Evolutionary conservation across 2,113 vertebrate species (phyloP).

Genomic region (Rhinoderma darwinii): DNA sequence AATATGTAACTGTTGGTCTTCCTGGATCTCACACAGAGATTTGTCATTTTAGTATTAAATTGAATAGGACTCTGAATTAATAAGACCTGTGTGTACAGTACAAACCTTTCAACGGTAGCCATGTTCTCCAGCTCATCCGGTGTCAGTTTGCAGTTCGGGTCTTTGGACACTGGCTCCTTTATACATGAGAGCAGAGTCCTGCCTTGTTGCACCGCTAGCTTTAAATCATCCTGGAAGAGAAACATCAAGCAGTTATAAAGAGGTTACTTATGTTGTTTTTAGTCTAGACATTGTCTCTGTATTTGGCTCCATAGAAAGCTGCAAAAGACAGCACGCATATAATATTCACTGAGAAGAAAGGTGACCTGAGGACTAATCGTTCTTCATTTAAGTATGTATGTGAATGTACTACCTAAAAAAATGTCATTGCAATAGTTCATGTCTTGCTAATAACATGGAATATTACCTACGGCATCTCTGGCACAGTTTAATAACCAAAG

Average conservation of each 20-base stretch:
- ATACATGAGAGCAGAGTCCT: slow-evolving; percentile 85
- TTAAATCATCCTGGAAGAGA: slow-evolving; percentile 82
- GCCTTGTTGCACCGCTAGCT: slow-evolving; percentile 86
- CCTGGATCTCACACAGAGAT: slow-evolving; percentile 20
- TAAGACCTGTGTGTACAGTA: slow-evolving; percentile 33
- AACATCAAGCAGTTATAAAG: slow-evolving; percentile 14
- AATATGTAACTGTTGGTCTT: slow-evolving; percentile 8
- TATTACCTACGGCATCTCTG: no score
- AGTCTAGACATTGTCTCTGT: not conserved
- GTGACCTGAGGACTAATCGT: not conserved
- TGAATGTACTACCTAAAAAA: not conserved
- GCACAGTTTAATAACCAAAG: not conserved
- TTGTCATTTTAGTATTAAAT: slow-evolving; percentile 28
- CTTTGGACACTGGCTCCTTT: slow-evolving; percentile 82
- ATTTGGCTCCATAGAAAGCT: not conserved
- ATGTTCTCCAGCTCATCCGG: slow-evolving; percentile 88
- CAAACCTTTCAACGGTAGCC: slow-evolving; percentile 88
- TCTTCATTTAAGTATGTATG: no score
- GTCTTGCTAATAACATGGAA: no score
- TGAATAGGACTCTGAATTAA: not conserved
- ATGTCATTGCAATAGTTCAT: no score
- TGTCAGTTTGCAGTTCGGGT: slow-evolving; percentile 79
- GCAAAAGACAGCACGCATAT: not conserved
- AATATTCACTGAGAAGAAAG: not conserved
- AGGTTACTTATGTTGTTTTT: not conserved